These are phyloP conservation scores for Tautogolabrus adspersus DNA, from an alignment of 2,113 vertebrate genomes.

Conservation along the genomic window DNA sequence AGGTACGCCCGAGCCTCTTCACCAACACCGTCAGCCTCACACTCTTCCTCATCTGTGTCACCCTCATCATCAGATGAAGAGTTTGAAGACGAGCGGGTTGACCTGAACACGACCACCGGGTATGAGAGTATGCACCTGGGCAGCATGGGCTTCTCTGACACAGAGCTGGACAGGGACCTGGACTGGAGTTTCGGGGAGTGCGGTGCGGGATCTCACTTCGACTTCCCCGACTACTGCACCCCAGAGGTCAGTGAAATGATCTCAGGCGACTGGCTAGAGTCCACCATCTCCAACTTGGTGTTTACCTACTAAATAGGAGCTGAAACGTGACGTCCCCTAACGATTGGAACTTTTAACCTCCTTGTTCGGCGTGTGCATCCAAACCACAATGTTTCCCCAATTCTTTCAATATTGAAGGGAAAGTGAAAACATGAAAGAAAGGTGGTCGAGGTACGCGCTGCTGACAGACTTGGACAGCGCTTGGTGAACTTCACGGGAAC, in stretches of 20 bases:
- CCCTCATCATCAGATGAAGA: slow-evolving; percentile 94
- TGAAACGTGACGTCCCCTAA: slow-evolving; percentile 31
- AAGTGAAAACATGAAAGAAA: slow-evolving; percentile 54
- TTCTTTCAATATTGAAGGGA: slow-evolving; percentile 66
- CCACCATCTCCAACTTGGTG: slow-evolving; percentile 98
- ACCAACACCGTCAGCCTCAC: slow-evolving; percentile 91
- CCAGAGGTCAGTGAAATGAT: slow-evolving; percentile 99
- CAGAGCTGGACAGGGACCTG: slow-evolving; percentile 95
- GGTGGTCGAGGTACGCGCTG: slow-evolving; percentile 64
- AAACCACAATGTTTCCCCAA: slow-evolving; percentile 59
- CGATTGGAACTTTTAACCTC: slow-evolving; percentile 57
- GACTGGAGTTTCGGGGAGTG: slow-evolving; percentile 94
- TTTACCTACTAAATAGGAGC: slow-evolving; percentile 92
- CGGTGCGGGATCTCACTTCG: slow-evolving; percentile 96
- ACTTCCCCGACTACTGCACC: slow-evolving; percentile 99
- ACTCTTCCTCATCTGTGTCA: slow-evolving; percentile 83
- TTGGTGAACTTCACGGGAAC: slow-evolving; percentile 55
- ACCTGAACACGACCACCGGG: slow-evolving; percentile 91
- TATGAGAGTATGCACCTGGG: slow-evolving; percentile 95
- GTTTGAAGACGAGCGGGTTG: slow-evolving; percentile 95
- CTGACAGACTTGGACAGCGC: slow-evolving; percentile 69
- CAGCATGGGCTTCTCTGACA: slow-evolving; percentile 91
- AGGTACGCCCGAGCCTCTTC: slow-evolving; percentile 92
- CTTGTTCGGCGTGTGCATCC: slow-evolving; percentile 42
- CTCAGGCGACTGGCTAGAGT: slow-evolving; percentile 98